These are phyloP conservation scores for Cladorhizidae sp. DNA, from an alignment of 37 sponge, comb jelly and placozoan species.

Conservation along the genomic window DNA sequence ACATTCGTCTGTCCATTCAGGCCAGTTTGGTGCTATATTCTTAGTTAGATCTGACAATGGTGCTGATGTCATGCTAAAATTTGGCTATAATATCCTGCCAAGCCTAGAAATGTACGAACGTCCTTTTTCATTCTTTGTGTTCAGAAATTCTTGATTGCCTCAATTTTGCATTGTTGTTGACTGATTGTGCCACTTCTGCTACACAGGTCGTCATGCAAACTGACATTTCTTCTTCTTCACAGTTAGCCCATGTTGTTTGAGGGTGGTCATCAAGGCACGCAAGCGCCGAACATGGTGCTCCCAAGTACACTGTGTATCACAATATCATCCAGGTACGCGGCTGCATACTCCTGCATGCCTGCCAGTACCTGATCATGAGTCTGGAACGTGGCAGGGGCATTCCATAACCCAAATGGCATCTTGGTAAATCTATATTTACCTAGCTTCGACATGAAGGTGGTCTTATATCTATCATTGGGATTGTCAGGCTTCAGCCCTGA, in stretches of 20 bases:
- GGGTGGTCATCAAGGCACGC: conserved; percentile 36
- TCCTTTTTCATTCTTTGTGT: neutral
- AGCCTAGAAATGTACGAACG: neutral
- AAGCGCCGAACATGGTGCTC: conserved; percentile 30
- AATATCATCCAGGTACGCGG: too few species aligned
- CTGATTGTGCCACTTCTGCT: conserved; percentile 2
- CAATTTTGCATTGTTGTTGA: neutral
- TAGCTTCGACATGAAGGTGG: conserved; percentile 49
- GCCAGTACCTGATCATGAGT: conserved; percentile 26
- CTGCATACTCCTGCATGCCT: conserved; percentile 30
- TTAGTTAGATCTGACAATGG: neutral
- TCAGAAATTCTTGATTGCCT: neutral
- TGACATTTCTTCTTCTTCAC: conserved; percentile 50
- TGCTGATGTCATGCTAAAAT: neutral
- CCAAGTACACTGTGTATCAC: conserved; percentile 7
- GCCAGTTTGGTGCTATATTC: neutral
- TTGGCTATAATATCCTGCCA: neutral
- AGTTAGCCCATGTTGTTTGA: conserved; percentile 48
- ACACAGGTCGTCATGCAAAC: conserved; percentile 13
- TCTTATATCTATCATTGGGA: conserved; percentile 44
- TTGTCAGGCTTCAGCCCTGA: too few species aligned
- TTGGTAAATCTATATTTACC: conserved; percentile 57
- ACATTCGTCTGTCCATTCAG: neutral
- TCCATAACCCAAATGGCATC: conserved; percentile 60
- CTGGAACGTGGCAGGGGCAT: conserved; percentile 65